These are phyloP conservation scores for Microcebus lehilahytsara DNA, from an alignment of 2,113 vertebrate species.

Conservation along the genomic window DNA sequence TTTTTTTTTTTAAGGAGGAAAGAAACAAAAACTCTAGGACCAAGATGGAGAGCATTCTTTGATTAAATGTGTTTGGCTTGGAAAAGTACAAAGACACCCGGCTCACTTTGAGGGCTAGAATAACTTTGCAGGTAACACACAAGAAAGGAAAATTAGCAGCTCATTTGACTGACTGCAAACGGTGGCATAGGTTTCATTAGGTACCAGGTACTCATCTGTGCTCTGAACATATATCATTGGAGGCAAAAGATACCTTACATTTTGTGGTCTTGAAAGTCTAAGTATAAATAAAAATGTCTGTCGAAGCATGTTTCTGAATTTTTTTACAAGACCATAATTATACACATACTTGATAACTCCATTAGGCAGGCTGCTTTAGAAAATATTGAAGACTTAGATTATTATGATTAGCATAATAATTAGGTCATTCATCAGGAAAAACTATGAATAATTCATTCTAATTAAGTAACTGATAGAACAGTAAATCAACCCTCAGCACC, in stretches of 20 bases:
- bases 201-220: neutral
- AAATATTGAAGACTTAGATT: slow-evolving; percentile 77
- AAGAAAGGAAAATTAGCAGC: neutral
- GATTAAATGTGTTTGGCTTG: neutral
- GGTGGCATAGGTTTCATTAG: neutral
- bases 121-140: neutral
- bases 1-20: neutral
- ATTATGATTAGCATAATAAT: slow-evolving; percentile 79
- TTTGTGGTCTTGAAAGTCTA: slow-evolving; percentile 26
- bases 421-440: slow-evolving; percentile 73
- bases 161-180: neutral
- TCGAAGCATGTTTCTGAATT: slow-evolving; percentile 51
- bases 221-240: neutral
- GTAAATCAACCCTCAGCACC: slow-evolving; percentile 73
- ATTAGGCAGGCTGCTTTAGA: slow-evolving; percentile 79
- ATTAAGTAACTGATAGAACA: slow-evolving; percentile 79
- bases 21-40: neutral
- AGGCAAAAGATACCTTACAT: neutral
- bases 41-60: neutral
- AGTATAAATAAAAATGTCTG: slow-evolving; percentile 56
- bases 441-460: slow-evolving; percentile 83
- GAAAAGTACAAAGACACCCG: neutral
- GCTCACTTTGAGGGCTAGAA: neutral
- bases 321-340: slow-evolving; percentile 74
- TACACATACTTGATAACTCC: slow-evolving; percentile 69